A percentile compares a stretch with the other conserved stretches of the same genome.
These are phyloP conservation scores for Lamellibrachia satsuma DNA, from an alignment of 2,888 invertebrate genomes.

Conservation along the genomic window DNA sequence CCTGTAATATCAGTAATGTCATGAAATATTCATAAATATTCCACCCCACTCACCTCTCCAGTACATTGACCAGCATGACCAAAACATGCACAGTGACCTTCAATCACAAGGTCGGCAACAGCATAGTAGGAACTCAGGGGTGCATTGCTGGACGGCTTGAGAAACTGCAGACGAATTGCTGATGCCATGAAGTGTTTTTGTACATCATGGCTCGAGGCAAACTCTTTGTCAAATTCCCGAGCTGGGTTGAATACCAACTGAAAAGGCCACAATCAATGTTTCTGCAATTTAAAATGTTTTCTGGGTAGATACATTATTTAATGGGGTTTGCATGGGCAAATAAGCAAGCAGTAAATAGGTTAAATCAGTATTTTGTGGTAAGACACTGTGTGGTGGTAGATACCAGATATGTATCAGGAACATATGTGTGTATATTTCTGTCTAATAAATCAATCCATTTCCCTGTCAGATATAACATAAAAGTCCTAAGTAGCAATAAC, in stretches of 20 bases:
- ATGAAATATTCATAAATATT: no score
- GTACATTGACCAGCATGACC: slow-evolving; percentile 44
- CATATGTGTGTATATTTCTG: no score
- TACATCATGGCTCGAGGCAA: slow-evolving; percentile 29
- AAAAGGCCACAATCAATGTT: slow-evolving; percentile 14
- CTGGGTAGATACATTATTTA: background rate
- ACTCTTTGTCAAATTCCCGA: slow-evolving; percentile 35
- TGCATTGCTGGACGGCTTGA: slow-evolving; percentile 38
- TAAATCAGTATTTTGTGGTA: background rate
- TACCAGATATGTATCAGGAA: no score
- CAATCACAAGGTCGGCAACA: slow-evolving; percentile 45
- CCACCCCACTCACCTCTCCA: slow-evolving; percentile 40
- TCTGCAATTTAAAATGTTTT: background rate
- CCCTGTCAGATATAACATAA: no score
- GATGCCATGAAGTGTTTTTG: slow-evolving; percentile 39
- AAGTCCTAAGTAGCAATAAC: no score
- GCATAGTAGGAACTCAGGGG: slow-evolving; percentile 45
- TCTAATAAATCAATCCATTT: no score
- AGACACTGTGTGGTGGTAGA: no score
- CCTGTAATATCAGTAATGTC: no score
- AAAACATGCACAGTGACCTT: slow-evolving; percentile 46
- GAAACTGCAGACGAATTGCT: slow-evolving; percentile 41
- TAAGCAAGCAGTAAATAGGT: background rate
- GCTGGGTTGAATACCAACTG: slow-evolving; percentile 42
- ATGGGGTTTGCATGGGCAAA: background rate